Percentiles rank a stretch among this genome's conserved stretches.
phyloP scores from a whole-genome alignment of 2,113 vertebrate species.

The Hemicordylus capensis region DNA sequence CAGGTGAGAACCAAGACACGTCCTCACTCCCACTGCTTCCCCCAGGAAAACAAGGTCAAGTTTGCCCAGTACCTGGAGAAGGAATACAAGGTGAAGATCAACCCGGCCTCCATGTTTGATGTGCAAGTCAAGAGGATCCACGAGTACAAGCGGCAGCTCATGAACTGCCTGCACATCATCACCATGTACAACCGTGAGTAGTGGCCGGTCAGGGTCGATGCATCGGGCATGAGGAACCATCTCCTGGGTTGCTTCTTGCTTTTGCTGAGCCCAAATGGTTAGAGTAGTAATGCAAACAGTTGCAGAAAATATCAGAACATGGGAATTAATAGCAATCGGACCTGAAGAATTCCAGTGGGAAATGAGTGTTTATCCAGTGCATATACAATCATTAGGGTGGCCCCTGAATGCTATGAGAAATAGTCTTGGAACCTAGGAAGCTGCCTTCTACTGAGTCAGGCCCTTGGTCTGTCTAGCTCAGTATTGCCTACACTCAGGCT shows the following conservation, averaged over 20 bases:
- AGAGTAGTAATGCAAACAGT: too few species aligned
- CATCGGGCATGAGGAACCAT: neutral
- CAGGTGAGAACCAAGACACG: neutral
- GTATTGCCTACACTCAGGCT: too few species aligned
- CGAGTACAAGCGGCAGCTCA: conserved; percentile 95
- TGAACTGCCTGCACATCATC: conserved; percentile 95
- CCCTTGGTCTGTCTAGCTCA: too few species aligned
- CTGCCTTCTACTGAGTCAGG: too few species aligned
- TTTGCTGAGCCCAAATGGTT: neutral
- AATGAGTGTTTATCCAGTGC: too few species aligned
- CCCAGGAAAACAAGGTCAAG: conserved; percentile 95
- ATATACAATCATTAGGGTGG: too few species aligned
- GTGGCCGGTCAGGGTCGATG: neutral
- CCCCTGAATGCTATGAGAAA: too few species aligned
- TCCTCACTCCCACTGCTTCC: neutral
- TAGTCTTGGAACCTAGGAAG: too few species aligned
- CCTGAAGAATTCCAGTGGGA: too few species aligned
- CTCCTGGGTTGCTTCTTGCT: neutral
- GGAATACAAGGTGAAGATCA: conserved; percentile 90
- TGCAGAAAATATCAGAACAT: too few species aligned
- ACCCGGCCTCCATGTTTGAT: conserved; percentile 94
- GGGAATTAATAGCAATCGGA: too few species aligned
- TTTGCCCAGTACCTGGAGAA: conserved; percentile 91
- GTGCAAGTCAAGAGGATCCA: conserved; percentile 98
- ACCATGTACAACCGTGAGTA: conserved; percentile 95